These are phyloP conservation scores for Danaus plexippus DNA, from an alignment of 1,140 invertebrate species.

Conservation along the genomic window DNA sequence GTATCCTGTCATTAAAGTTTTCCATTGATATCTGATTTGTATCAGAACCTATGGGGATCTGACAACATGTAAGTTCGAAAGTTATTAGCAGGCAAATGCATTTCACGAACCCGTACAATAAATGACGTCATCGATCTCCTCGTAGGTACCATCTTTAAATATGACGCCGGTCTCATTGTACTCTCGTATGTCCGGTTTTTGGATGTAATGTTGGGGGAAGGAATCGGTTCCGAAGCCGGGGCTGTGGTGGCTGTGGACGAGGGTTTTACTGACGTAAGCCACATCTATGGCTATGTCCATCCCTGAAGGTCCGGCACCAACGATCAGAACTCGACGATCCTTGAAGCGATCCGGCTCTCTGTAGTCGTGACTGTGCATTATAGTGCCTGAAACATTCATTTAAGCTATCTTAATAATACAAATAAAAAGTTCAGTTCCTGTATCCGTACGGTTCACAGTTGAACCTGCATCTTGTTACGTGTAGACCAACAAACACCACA, in stretches of 20 bases:
- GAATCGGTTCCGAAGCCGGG: constrained; percentile 63
- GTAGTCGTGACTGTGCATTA: constrained; percentile 90
- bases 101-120: constrained; percentile 81
- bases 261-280: constrained; percentile 74
- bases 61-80: no score
- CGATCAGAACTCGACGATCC: constrained; percentile 78
- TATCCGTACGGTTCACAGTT: no score
- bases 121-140: constrained; percentile 79
- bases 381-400: constrained; percentile 42
- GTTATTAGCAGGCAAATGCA: no score
- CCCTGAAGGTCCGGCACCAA: constrained; percentile 90
- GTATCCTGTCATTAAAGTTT: constrained; percentile 71
- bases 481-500: no score
- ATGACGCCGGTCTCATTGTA: constrained; percentile 73
- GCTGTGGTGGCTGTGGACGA: constrained; percentile 79
- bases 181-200: constrained; percentile 76
- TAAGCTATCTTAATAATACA: no score
- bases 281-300: constrained; percentile 87
- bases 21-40: neutral
- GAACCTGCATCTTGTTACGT: no score
- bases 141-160: constrained; percentile 76
- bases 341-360: constrained; percentile 77
- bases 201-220: constrained; percentile 76
- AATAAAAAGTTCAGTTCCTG: no score
- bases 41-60: neutral